Evolutionary conservation across 2,113 vertebrate genomes (phyloP), one percentile per base, ranked within the genome.

Genomic region (Phaethornis superciliosus): DNA sequence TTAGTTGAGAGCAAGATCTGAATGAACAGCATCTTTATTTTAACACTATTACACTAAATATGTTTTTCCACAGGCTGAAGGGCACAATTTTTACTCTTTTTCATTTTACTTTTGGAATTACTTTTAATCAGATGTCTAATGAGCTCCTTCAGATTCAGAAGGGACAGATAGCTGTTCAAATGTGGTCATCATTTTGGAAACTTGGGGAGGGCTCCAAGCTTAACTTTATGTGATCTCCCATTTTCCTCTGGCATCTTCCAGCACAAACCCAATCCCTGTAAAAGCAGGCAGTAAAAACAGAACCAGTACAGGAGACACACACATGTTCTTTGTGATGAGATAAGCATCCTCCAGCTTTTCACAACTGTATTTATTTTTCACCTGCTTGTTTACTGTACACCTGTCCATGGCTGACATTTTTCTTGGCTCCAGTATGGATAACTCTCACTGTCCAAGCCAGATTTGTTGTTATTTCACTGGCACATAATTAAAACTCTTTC

Each of bases 391-490:
- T 42, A 15, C 58, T 69, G 33, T 88, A 78, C 80, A 83, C 85
- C 83, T 94, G 83, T 92, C 51, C 65, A 42, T 30, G 51, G 52
- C 27, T 88, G 84, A 75, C 78, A 56, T 63, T 5, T 24, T 19
- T 88, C 71, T 85, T 85, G 68, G 67, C 89, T 78, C 58, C 17
- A 21, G 13, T 19, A 30, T 0, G 1, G 42, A 28, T 75, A 35
- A 59, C 62, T 88, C 76, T 91, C 35, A 32, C 42, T 72, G 93
- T 85, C 78, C 74, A 85, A 96, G 81, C 77, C 78, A 92, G 37
- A 79, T 89, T 87, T 88, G 47, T 94, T 89, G 46, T 52, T 93
- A 75, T 88, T 95, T 95, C 17, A 54, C 40, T 83, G 83, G 76
- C 68, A 83, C 15, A 2, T 27, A 71, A 78, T 68, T 64, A 78